phyloP scores from a whole-genome alignment of 2,113 vertebrate species.

The Mus spicilegus region DNA sequence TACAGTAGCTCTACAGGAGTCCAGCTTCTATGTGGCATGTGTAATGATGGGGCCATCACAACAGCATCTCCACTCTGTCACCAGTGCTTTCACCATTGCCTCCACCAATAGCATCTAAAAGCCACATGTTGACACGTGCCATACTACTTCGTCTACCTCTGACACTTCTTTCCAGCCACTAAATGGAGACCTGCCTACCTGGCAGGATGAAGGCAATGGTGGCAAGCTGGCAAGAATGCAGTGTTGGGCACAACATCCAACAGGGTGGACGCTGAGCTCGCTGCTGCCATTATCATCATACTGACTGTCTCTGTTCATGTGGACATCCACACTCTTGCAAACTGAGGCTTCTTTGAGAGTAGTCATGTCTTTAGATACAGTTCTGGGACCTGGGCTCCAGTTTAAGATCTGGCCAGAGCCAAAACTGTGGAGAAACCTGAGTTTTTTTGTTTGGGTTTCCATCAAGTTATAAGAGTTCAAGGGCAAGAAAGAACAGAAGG shows the following conservation, averaged over 20 bases:
- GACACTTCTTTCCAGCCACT: neutral
- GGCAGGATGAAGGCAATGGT: neutral
- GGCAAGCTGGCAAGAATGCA: neutral
- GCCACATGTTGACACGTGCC: neutral
- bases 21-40: neutral
- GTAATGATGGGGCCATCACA: neutral
- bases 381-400: neutral
- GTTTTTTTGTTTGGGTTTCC: neutral
- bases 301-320: neutral
- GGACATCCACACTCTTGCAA: neutral
- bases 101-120: neutral
- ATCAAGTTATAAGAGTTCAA: neutral
- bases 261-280: neutral
- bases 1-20: neutral
- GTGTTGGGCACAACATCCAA: fast-evolving
- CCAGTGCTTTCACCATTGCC: neutral
- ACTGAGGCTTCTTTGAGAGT: neutral
- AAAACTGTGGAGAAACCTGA: neutral
- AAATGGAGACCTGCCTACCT: neutral
- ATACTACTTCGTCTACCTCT: neutral
- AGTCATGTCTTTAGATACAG: neutral
- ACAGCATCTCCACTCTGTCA: too few relatives aligned
- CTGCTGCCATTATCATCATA: neutral
- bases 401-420: neutral
- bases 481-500: neutral